Percentiles rank a stretch among this genome's conserved stretches.
These are phyloP conservation scores for Melinopterus prodromus DNA, from an alignment of 2,888 invertebrate genomes.

Conservation along the genomic window DNA sequence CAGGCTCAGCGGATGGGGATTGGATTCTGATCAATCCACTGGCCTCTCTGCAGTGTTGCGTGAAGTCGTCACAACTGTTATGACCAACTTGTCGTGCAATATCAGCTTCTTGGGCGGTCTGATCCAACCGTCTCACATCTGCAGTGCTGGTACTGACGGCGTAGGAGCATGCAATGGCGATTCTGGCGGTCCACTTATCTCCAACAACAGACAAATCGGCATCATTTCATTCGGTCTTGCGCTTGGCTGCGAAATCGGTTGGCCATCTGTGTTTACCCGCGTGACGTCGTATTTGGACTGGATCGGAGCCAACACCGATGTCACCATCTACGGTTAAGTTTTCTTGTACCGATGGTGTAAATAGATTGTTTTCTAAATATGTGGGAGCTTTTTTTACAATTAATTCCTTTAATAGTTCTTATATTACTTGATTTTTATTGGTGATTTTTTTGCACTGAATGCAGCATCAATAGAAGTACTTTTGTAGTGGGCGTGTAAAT, in stretches of 20 bases:
- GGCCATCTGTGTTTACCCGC: slow-evolving; percentile 51
- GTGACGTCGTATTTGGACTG: slow-evolving; percentile 50
- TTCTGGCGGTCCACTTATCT: slow-evolving; percentile 47
- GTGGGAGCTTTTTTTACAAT: background rate
- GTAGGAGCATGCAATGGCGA: slow-evolving; percentile 64
- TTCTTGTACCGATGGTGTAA: background rate
- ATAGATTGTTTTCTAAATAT: background rate
- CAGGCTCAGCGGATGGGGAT: slow-evolving; percentile 63
- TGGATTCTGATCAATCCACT: slow-evolving; percentile 48
- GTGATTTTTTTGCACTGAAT: too few species aligned
- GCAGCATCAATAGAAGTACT: too few species aligned
- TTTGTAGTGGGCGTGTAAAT: too few species aligned
- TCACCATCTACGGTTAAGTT: slow-evolving; percentile 14
- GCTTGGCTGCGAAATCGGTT: slow-evolving; percentile 49
- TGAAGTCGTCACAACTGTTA: background rate
- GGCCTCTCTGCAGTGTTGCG: slow-evolving; percentile 12
- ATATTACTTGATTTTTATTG: too few species aligned
- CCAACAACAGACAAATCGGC: slow-evolving; percentile 29
- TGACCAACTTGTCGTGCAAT: slow-evolving; percentile 55
- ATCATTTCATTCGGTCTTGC: slow-evolving; percentile 32
- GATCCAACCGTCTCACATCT: slow-evolving; percentile 61
- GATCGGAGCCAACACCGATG: slow-evolving; percentile 44
- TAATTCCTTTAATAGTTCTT: background rate
- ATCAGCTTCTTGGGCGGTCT: slow-evolving; percentile 54
- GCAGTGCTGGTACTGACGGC: slow-evolving; percentile 59